Percentiles rank a stretch among this genome's conserved stretches.
These are phyloP conservation scores for Glaucopsyche alexis DNA, from an alignment of 2,888 invertebrate genomes.

Conservation along the genomic window DNA sequence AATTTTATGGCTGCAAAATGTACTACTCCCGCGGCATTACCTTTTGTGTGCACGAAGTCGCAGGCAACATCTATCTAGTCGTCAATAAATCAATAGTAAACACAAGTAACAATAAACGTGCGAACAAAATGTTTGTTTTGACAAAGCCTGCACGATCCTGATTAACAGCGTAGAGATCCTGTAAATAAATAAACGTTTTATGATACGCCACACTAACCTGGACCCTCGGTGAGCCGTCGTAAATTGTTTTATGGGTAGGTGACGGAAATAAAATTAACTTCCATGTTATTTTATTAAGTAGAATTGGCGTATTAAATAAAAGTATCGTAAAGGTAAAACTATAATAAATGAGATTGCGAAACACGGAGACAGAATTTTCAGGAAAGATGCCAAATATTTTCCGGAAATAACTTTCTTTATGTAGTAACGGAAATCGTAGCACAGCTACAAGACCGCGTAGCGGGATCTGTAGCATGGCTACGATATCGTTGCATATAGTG, in stretches of 20 bases:
- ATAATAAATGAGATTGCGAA: not conserved
- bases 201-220: not conserved
- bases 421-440: not conserved
- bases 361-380: not conserved
- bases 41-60: not conserved
- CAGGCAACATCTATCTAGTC: not conserved
- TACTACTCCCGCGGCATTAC: not conserved
- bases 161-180: conserved; percentile 3
- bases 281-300: not conserved
- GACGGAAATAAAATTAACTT: not conserved
- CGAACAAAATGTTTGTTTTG: not conserved
- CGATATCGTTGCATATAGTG: not conserved
- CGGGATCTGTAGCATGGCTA: not conserved
- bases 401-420: not conserved
- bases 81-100: not conserved
- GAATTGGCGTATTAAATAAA: not conserved
- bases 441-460: not conserved
- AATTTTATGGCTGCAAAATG: not conserved
- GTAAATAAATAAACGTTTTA: conserved; percentile 13
- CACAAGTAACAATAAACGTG: not conserved
- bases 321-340: too few species aligned
- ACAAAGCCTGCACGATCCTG: not conserved
- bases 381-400: not conserved
- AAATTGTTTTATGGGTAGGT: not conserved
- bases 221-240: conserved; percentile 7